Evolutionary conservation across 2,113 vertebrate genomes (phyloP).

Genomic region (Saimiri boliviensis): DNA sequence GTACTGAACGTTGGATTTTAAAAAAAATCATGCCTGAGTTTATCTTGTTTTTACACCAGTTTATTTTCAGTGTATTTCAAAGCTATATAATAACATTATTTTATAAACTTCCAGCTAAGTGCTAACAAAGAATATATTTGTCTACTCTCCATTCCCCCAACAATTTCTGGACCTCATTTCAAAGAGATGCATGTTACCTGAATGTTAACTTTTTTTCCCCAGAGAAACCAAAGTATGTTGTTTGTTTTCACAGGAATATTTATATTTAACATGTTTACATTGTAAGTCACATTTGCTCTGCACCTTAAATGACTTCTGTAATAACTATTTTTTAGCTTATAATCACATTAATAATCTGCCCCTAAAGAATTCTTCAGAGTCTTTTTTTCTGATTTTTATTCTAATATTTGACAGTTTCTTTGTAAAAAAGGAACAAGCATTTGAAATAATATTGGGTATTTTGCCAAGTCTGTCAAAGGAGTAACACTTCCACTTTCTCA

Average conservation of each 20-base stretch:
- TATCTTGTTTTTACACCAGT: constrained; percentile 38
- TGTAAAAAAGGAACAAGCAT: constrained; percentile 81
- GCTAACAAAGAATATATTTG: constrained; percentile 56
- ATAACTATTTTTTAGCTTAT: constrained; percentile 74
- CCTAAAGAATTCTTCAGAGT: constrained; percentile 69
- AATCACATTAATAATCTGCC: constrained; percentile 78
- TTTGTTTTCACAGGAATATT: constrained; percentile 60
- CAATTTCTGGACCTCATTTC: constrained; percentile 49
- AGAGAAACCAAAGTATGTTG: constrained; percentile 27
- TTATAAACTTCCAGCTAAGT: constrained; percentile 46
- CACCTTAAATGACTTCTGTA: constrained; percentile 71
- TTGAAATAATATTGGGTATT: constrained; percentile 87
- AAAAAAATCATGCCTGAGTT: neutral
- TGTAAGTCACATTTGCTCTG: constrained; percentile 54
- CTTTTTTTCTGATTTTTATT: constrained; percentile 54
- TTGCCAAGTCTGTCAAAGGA: constrained; percentile 88
- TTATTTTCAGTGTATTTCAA: constrained; percentile 50
- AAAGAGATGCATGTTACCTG: neutral
- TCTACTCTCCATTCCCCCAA: constrained; percentile 16
- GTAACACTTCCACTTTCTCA: constrained; percentile 84
- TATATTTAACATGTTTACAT: constrained; percentile 53
- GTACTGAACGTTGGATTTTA: neutral
- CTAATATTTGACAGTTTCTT: constrained; percentile 80
- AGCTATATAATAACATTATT: constrained; percentile 27
- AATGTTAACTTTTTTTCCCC: constrained; percentile 43